Base-by-base conservation (phyloP, 2,888 invertebrate species). In the Acholoe squamosa region DNA sequence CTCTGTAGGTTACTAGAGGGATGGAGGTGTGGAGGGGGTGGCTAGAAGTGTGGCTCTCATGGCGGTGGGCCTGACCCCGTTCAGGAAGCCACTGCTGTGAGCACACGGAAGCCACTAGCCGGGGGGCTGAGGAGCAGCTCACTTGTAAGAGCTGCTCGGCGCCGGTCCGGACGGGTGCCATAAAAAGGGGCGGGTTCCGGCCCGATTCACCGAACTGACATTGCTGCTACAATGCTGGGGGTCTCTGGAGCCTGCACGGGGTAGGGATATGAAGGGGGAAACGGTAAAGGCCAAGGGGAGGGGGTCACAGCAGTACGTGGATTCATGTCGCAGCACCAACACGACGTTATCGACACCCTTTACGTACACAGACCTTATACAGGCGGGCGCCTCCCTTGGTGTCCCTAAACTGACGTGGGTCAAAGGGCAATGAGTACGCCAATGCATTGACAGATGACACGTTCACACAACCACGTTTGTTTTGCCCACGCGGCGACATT, bases 91-190 rank as follows among this genome's bases (percentile, higher is more conserved):
- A 71, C 71, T 25, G 71, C 71, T 71, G 71, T 71, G 71, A 28
- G 71, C 71, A 71, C 71, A 71, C 71, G 71, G 71, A 71, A 71
- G 71, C 71, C 71, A 71, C 71, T 25, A n/a, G 28, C 28, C 28
- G 28, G 71, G 28, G 14, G 28, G 28, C 25, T 7, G 61, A 19
- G 71, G 71, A n/a, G 71, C 28, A 28, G 28, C 71, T 28, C 28
- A 28, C 71, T 25, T 7, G 71, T 7, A n/a, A 28, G 14, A n/a
- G 61, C 10, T 61, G 61, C 61, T 61, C 61, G n/a, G 22, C 22
- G 61, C 61, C 19, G 22, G 43, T 43, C 43, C 43, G 43, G 43
- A 10, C 10, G 43, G 43, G 43, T 3, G 43, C 43, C 43, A 71
- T 25, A 28, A 28, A 71, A 71, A 71, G 25, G 71, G 71, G 71